Evolutionary conservation across 2,888 invertebrate species (phyloP).

Genomic region (Macroteleia sp.): DNA sequence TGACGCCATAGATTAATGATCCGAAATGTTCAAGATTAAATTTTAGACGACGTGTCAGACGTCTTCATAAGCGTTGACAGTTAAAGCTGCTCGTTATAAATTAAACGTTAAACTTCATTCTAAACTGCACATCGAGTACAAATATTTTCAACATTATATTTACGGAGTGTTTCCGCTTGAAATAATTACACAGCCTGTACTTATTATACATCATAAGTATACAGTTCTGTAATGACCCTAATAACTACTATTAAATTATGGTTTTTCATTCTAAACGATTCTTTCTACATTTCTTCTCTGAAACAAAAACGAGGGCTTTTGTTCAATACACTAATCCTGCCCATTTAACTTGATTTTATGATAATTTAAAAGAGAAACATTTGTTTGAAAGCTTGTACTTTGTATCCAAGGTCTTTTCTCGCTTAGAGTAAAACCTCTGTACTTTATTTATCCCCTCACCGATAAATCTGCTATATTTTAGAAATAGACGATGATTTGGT

Average conservation of each 20-base stretch:
- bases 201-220: slow-evolving; percentile 26
- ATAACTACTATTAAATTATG: slow-evolving; percentile 7
- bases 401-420: too few relatives aligned
- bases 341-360: too few relatives aligned
- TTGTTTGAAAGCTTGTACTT: too few relatives aligned
- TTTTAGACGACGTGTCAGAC: slow-evolving; percentile 16
- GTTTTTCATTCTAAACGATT: too few relatives aligned
- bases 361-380: too few relatives aligned
- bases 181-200: slow-evolving; percentile 25
- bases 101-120: slow-evolving; percentile 17
- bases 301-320: too few relatives aligned
- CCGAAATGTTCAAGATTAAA: slow-evolving; percentile 10
- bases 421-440: too few relatives aligned
- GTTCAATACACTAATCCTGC: too few relatives aligned
- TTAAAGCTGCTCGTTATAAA: slow-evolving; percentile 35
- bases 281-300: too few relatives aligned
- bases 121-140: slow-evolving; percentile 3
- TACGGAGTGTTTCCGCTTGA: slow-evolving; percentile 32
- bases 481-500: slow-evolving; percentile 10
- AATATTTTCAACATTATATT: slow-evolving; percentile 17
- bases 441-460: too few relatives aligned
- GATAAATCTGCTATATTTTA: too few relatives aligned
- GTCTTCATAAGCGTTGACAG: slow-evolving; percentile 18
- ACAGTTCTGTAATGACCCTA: slow-evolving; percentile 11
- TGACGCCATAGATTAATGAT: slow-evolving; percentile 17